Percentiles rank a stretch among this genome's conserved stretches.
phyloP scores from a whole-genome alignment of 2,797 vertebrate species.

The Anguilla anguilla region DNA sequence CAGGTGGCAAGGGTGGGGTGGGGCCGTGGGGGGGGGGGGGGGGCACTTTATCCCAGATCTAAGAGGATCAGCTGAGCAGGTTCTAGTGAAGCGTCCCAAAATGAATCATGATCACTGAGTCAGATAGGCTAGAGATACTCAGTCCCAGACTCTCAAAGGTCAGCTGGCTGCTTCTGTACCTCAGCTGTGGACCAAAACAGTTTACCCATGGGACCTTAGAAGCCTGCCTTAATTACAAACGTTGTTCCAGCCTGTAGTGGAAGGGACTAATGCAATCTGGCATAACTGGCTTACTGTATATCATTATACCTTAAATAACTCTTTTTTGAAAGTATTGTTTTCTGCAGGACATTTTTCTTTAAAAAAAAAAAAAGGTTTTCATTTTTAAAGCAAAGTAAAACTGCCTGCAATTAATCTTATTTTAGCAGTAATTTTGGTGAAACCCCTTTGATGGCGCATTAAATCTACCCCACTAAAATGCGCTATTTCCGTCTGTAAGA shows the following conservation, averaged over 20 bases:
- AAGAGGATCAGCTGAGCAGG: background rate
- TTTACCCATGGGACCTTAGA: background rate
- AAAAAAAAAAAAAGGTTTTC: background rate
- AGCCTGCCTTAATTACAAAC: background rate
- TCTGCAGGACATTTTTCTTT: background rate
- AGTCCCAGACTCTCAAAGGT: background rate
- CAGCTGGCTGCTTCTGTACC: background rate
- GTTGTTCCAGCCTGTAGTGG: background rate
- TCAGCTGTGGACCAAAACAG: background rate
- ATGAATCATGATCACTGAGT: background rate
- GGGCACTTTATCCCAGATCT: background rate
- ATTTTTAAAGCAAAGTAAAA: background rate
- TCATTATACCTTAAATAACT: background rate
- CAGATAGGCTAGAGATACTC: background rate
- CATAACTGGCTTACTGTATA: background rate
- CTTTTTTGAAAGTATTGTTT: background rate
- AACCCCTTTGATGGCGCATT: background rate
- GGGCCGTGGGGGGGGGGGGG: no score
- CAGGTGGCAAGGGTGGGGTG: no score
- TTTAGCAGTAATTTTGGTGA: background rate
- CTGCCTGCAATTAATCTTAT: background rate
- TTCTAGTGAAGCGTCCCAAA: background rate
- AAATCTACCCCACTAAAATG: background rate
- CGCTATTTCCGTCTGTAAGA: background rate
- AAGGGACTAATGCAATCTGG: background rate